A percentile compares a stretch with the other conserved stretches of the same genome.
Conservation (phyloP, 2,113 vertebrate genomes). For the Aegypius monachus region DNA sequence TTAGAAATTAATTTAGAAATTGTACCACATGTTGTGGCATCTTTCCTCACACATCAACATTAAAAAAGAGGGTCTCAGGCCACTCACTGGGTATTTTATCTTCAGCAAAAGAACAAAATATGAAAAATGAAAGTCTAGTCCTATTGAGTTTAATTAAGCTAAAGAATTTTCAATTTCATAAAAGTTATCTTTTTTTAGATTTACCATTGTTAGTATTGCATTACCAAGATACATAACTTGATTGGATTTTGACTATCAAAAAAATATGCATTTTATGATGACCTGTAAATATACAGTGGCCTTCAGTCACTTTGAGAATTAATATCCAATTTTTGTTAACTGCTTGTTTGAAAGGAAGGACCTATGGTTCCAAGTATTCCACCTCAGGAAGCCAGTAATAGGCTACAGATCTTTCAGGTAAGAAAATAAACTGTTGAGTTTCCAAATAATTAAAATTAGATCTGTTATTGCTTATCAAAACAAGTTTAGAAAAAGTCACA, state of each 20-base stretch:
- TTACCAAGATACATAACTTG: not conserved
- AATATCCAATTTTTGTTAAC: not conserved
- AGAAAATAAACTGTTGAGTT: not conserved
- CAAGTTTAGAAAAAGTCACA: not conserved
- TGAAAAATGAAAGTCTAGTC: not conserved
- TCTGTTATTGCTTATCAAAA: not conserved
- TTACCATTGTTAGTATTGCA: not conserved
- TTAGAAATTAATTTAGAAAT: not conserved
- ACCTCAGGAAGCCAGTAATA: conserved; percentile 82
- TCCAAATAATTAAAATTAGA: not conserved
- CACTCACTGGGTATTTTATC: not conserved
- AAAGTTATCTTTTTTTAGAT: not conserved
- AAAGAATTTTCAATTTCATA: not conserved
- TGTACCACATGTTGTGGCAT: not conserved
- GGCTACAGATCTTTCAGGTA: conserved; percentile 82
- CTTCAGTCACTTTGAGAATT: not conserved
- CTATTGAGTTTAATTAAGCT: not conserved
- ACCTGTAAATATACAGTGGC: not conserved
- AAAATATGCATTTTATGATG: not conserved
- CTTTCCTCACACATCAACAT: not conserved
- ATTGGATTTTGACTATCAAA: not conserved
- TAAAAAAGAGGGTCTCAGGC: not conserved
- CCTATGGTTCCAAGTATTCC: conserved; percentile 81
- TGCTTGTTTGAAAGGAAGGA: conserved; percentile 76
- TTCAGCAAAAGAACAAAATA: not conserved